Conservation (phyloP, 1,140 invertebrate species). For the Drosophila ananassae region DNA sequence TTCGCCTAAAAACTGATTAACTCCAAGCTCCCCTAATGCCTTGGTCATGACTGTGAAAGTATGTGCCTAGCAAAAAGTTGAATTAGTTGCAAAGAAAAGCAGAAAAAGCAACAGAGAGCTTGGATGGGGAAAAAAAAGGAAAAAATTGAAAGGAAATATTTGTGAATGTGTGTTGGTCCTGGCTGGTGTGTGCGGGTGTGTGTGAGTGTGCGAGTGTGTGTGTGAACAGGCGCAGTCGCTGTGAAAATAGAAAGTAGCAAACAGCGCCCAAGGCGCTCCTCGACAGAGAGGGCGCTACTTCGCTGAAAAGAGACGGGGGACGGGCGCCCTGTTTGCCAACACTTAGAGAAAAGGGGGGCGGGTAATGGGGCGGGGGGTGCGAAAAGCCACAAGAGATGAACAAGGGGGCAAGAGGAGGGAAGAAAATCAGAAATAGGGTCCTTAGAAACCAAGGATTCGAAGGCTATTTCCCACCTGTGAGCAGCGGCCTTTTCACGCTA, state of each 20-base stretch:
- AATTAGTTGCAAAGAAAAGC: slow-evolving; percentile 73
- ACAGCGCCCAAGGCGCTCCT: slow-evolving; percentile 60
- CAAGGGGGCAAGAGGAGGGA: background rate
- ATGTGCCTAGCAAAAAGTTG: slow-evolving; percentile 45
- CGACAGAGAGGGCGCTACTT: background rate
- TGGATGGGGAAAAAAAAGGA: background rate
- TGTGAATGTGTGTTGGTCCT: slow-evolving; percentile 21
- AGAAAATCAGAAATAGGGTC: background rate
- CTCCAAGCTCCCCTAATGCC: background rate
- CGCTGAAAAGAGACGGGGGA: background rate
- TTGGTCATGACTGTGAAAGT: slow-evolving; percentile 4
- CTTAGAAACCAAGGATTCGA: slow-evolving; percentile 5
- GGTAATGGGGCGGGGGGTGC: background rate
- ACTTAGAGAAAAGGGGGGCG: slow-evolving; percentile 53
- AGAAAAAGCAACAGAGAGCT: slow-evolving; percentile 36
- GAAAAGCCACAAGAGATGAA: slow-evolving; percentile 5
- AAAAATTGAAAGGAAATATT: slow-evolving; percentile 69
- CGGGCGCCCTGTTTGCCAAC: slow-evolving; percentile 63
- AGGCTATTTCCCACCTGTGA: slow-evolving; percentile 19
- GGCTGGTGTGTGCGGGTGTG: background rate
- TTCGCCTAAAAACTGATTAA: background rate
- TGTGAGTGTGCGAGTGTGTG: slow-evolving; percentile 1
- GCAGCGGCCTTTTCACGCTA: background rate
- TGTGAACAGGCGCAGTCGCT: slow-evolving; percentile 69
- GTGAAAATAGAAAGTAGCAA: slow-evolving; percentile 76